Conservation (phyloP, 2,797 vertebrate species). For the Coregonus sp. region DNA sequence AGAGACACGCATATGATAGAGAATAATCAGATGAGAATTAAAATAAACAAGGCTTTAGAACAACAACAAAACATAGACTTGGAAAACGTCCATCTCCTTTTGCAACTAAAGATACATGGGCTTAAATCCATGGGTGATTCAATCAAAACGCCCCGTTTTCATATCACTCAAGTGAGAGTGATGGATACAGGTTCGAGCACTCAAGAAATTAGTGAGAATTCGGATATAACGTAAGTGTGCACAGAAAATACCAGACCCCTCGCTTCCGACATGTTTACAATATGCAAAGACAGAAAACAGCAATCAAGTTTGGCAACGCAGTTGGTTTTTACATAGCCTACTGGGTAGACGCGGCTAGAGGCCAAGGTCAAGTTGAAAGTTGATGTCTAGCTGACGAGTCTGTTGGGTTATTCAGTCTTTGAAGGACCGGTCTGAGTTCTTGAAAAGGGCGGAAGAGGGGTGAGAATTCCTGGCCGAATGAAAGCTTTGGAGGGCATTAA, state of each 20-base stretch:
- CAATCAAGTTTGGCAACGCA: constrained; percentile 56
- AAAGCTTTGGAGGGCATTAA: constrained; percentile 75
- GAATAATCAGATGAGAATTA: background rate
- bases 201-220: background rate
- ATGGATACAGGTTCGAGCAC: background rate
- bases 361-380: constrained; percentile 99
- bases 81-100: background rate
- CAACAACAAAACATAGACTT: background rate
- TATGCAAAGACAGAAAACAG: constrained; percentile 60
- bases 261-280: constrained; percentile 56
- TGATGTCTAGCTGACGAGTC: constrained; percentile 83
- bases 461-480: constrained; percentile 76
- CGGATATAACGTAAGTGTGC: background rate
- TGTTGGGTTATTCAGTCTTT: constrained; percentile 78
- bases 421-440: constrained; percentile 71
- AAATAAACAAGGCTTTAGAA: background rate
- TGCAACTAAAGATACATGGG: background rate
- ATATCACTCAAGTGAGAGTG: background rate
- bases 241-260: background rate
- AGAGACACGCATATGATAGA: background rate
- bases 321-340: constrained; percentile 72
- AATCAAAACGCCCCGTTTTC: background rate
- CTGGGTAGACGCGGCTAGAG: constrained; percentile 83
- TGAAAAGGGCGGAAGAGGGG: constrained; percentile 77
- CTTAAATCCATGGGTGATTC: background rate